These are phyloP conservation scores for Bombus confusus DNA, from an alignment of 1,140 invertebrate species.

Conservation along the genomic window DNA sequence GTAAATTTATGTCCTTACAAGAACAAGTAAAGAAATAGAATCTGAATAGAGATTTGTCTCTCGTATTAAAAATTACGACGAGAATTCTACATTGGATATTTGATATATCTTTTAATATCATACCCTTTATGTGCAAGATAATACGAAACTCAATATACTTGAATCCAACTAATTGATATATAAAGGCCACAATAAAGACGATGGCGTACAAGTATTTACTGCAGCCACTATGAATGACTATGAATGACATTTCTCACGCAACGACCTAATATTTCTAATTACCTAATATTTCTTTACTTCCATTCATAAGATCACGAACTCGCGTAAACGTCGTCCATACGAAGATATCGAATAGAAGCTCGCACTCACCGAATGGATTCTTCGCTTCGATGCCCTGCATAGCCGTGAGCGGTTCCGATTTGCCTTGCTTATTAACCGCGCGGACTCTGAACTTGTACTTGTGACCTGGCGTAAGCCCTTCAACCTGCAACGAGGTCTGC, in stretches of 20 bases:
- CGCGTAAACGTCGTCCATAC: too few species aligned
- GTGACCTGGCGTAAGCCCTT: slow-evolving; percentile 92
- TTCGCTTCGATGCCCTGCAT: slow-evolving; percentile 97
- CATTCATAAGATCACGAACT: too few species aligned
- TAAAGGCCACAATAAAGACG: too few species aligned
- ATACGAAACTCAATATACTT: too few species aligned
- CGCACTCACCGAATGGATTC: slow-evolving; percentile 94
- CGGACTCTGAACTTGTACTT: slow-evolving; percentile 98
- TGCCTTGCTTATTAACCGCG: slow-evolving; percentile 97
- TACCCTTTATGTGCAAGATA: neutral
- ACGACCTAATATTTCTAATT: too few species aligned
- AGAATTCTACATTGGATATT: neutral
- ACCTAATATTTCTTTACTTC: too few species aligned
- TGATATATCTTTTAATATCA: neutral
- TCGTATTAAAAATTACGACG: neutral
- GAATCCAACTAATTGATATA: too few species aligned
- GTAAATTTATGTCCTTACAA: neutral
- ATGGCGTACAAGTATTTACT: too few species aligned
- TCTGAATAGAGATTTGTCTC: neutral
- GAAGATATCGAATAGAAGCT: neutral
- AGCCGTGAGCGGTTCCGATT: slow-evolving; percentile 95
- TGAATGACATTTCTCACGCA: too few species aligned
- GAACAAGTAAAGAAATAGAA: neutral
- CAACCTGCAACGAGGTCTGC: slow-evolving; percentile 87
- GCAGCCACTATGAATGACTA: too few species aligned